Base-by-base conservation (phyloP, 2,888 invertebrate genomes). In the Drosophila testacea region DNA sequence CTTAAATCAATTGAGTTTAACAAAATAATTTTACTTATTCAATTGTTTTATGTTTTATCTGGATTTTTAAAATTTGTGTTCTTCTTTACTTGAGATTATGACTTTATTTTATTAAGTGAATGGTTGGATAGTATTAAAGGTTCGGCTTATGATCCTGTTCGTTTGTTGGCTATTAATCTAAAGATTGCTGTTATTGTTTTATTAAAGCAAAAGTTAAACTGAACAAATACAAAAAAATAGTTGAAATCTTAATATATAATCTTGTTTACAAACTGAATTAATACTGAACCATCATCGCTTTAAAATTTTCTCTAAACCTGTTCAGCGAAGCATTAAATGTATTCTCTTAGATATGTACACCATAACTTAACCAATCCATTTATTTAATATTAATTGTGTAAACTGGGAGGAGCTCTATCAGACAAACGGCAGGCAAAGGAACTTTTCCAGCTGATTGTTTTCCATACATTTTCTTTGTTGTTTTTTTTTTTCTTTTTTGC, bases 391-490 rank as follows among this genome's bases (percentile, higher is more conserved):
- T 13, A 30, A 27, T 48, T 71, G 34, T 70, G 36, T 5, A 36
- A 30, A 30, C 16, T 28, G 36, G 36, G 2, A 5, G n/a, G 27
- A 34, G 22, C 10, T 11, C 16, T 7, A 2, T 16, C 6, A 36
- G 30, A 30, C 63, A 62, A 39, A 28, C 22, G 50, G 27, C 39
- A 50, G 30, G 9, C 56, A 57, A 32, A 11, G 22, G 38, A 46
- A 60, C 55, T 52, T 48, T 65, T 61, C 38, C 46, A 39, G 67
- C 30, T 46, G 41, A 57, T 56, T 46, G 46, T 54, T 56, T 47
- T 54, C 32, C 56, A 44, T 55, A 34, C 39, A 39, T 57, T 69
- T 57, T 34, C 11, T 42, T 28, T 28, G 13, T n/a, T 16, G 7
- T 16, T 56, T 63, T 46, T 74, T 65, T 47, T 51, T 9, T 4